Percentiles rank a stretch among this genome's conserved stretches.
Conservation (phyloP, 2,888 invertebrate genomes). For the Scaptomyza parva region DNA sequence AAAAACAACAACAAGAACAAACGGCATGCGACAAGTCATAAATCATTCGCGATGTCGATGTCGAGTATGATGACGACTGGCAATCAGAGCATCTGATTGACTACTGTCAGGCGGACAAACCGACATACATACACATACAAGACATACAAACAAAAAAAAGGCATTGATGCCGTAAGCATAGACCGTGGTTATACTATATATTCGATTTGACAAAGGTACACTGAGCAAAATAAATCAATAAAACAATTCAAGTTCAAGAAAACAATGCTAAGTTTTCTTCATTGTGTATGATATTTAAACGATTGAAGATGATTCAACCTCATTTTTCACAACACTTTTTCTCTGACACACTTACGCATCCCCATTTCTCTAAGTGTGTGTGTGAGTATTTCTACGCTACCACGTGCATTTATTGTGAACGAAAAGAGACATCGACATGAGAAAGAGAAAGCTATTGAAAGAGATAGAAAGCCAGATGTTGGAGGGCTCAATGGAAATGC, state of each 20-base stretch:
- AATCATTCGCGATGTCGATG: conserved; percentile 76
- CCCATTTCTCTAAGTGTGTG: not conserved
- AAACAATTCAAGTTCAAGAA: no score
- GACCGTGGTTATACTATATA: conserved; percentile 33
- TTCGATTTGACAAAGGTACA: conserved; percentile 33
- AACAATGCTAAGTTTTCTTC: no score
- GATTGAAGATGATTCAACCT: no score
- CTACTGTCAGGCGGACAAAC: conserved; percentile 66
- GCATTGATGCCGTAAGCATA: conserved; percentile 48
- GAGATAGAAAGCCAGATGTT: conserved; percentile 13
- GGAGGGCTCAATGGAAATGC: conserved; percentile 45
- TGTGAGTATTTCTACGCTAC: conserved; percentile 14
- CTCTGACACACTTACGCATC: no score
- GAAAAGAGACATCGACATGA: conserved; percentile 34
- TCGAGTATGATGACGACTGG: conserved; percentile 79
- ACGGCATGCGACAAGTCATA: conserved; percentile 59
- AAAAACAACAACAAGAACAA: conserved; percentile 22
- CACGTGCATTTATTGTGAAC: conserved; percentile 66
- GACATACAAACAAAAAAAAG: conserved; percentile 25
- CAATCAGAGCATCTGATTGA: conserved; percentile 74
- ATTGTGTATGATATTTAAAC: no score
- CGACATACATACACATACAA: conserved; percentile 13
- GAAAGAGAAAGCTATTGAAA: conserved; percentile 4
- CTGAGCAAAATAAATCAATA: not conserved
- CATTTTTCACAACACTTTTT: no score